Evolutionary conservation across 2,797 vertebrate genomes (phyloP).

Genomic region (Acropternis orthonyx): DNA sequence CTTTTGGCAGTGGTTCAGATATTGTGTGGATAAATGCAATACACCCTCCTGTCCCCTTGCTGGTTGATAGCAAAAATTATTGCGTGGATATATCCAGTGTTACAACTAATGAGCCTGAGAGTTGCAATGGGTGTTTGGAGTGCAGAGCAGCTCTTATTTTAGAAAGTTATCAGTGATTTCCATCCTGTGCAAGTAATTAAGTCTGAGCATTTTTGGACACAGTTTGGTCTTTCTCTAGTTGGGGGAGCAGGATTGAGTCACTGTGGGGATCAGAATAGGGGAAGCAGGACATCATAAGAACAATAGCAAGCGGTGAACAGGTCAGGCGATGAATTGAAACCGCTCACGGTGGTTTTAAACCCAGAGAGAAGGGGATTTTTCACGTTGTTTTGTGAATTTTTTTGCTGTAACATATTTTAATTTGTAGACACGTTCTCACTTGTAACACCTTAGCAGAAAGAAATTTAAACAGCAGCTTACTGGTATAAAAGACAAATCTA

Average conservation of each 20-base stretch:
- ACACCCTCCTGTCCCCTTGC: background rate
- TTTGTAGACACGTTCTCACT: background rate
- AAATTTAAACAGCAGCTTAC: background rate
- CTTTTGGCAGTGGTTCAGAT: background rate
- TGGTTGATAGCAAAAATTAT: background rate
- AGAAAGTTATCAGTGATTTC: constrained; percentile 36
- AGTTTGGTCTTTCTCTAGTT: constrained; percentile 11
- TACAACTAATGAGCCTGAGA: background rate
- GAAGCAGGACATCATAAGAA: background rate
- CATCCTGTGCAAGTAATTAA: constrained; percentile 17
- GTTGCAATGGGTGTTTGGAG: background rate
- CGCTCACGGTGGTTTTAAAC: background rate
- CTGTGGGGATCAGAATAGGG: constrained; percentile 2
- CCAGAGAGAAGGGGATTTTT: background rate
- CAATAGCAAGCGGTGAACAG: background rate
- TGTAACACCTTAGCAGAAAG: background rate
- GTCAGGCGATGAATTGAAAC: background rate
- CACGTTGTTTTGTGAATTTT: background rate
- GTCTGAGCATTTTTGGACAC: constrained; percentile 30
- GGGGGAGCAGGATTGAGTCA: constrained; percentile 6
- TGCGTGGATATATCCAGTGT: background rate
- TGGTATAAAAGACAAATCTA: background rate
- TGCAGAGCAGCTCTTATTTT: constrained; percentile 9
- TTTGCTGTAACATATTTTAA: constrained; percentile 7
- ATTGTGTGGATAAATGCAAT: background rate